These are phyloP conservation scores for Eumaeus atala DNA, from an alignment of 1,140 invertebrate species.

Conservation along the genomic window DNA sequence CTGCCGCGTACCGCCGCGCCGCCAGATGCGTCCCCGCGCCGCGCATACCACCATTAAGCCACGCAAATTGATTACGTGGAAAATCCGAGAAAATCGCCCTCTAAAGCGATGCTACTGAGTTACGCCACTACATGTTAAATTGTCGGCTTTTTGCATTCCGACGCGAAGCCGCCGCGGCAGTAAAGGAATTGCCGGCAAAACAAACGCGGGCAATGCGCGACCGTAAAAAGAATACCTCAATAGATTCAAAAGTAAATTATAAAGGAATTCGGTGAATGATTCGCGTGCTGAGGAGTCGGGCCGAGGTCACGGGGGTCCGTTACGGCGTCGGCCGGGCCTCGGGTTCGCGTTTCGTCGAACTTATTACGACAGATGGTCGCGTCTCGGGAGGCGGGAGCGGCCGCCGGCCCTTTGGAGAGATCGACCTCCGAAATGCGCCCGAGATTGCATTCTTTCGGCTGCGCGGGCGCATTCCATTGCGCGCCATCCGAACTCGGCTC, in stretches of 20 bases:
- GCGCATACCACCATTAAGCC: constrained; percentile 45
- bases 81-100: constrained; percentile 64
- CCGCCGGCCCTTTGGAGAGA: constrained; percentile 63
- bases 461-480: constrained; percentile 70
- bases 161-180: constrained; percentile 14
- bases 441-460: constrained; percentile 74
- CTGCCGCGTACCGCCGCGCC: constrained; percentile 39
- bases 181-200: constrained; percentile 12
- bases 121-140: constrained; percentile 40
- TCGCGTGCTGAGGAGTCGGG: constrained; percentile 52
- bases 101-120: constrained; percentile 37
- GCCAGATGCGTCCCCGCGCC: constrained; percentile 43
- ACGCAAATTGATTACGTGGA: constrained; percentile 65
- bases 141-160: constrained; percentile 51
- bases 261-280: constrained; percentile 43
- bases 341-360: constrained; percentile 56
- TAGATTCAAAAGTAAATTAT: constrained; percentile 24
- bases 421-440: constrained; percentile 71
- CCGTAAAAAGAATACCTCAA: constrained; percentile 8
- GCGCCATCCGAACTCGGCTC: constrained; percentile 59
- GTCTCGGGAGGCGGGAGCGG: constrained; percentile 59
- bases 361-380: constrained; percentile 68
- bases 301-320: constrained; percentile 55
- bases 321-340: constrained; percentile 48
- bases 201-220: constrained; percentile 1